Percentiles rank a stretch among this genome's conserved stretches.
Conservation (phyloP, 2,888 invertebrate species). For the Blera fallax region DNA sequence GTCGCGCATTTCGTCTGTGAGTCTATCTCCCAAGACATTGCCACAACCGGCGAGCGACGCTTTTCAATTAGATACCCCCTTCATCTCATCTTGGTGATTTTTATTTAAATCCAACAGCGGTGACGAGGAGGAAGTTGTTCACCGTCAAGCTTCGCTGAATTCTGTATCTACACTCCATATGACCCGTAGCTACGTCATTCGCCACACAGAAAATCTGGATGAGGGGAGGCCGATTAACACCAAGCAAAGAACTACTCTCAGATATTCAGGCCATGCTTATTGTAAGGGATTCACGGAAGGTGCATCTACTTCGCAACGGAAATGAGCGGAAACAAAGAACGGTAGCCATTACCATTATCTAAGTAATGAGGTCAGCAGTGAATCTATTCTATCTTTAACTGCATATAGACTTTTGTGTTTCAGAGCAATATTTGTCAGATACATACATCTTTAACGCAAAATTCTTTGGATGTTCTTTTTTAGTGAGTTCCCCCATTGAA, state of each 20-base stretch:
- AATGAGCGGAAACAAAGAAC: constrained; percentile 45
- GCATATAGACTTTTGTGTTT: not conserved
- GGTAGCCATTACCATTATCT: constrained; percentile 21
- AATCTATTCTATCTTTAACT: constrained; percentile 7
- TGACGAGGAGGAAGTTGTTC: constrained; percentile 26
- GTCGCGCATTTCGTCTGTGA: constrained; percentile 35
- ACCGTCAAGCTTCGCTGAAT: constrained; percentile 40
- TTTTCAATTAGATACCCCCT: constrained; percentile 49
- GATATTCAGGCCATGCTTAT: constrained; percentile 58
- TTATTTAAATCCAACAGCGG: constrained; percentile 30
- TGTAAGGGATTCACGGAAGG: constrained; percentile 61
- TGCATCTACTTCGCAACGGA: constrained; percentile 50
- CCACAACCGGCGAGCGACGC: constrained; percentile 50
- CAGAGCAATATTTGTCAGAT: not conserved
- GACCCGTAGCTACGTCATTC: constrained; percentile 21
- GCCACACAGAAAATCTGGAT: not conserved
- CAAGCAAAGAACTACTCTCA: constrained; percentile 28
- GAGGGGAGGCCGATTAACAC: constrained; percentile 48
- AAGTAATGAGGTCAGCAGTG: constrained; percentile 46
- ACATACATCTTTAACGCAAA: not conserved
- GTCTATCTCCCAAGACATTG: constrained; percentile 35
- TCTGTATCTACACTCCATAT: not conserved
- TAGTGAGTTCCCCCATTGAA: not conserved
- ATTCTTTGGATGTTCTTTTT: not conserved
- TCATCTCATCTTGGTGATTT: not conserved